Percentiles rank a stretch among this genome's conserved stretches.
Conservation (phyloP, 2,888 invertebrate species). For the Drymonia ruficornis region DNA sequence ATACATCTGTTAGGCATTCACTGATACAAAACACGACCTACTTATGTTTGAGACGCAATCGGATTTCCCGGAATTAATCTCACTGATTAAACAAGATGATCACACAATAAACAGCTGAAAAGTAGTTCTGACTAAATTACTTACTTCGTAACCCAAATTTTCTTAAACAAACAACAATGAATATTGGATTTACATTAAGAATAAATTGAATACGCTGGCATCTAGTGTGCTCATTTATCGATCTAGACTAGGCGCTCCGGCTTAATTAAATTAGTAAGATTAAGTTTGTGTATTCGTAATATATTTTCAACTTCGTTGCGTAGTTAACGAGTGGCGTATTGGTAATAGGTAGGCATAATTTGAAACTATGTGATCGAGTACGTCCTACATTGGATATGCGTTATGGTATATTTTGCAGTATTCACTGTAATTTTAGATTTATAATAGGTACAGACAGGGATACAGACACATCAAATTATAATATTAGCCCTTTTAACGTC, state of each 20-base stretch:
- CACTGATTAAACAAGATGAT: neutral
- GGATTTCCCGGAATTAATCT: neutral
- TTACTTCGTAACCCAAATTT: constrained; percentile 10
- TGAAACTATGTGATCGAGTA: too few relatives aligned
- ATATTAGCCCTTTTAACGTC: too few relatives aligned
- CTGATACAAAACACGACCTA: neutral
- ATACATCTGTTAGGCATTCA: neutral
- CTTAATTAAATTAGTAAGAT: constrained; percentile 62
- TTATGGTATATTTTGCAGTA: too few relatives aligned
- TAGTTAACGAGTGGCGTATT: constrained; percentile 16
- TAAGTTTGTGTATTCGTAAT: constrained; percentile 52
- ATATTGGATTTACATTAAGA: constrained; percentile 6
- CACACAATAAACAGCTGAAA: neutral
- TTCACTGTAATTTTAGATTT: too few relatives aligned
- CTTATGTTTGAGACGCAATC: neutral
- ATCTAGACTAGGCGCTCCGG: constrained; percentile 31
- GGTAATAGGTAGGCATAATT: too few relatives aligned
- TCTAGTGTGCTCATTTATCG: constrained; percentile 24
- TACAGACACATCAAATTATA: too few relatives aligned
- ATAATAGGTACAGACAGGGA: too few relatives aligned
- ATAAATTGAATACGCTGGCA: constrained; percentile 10
- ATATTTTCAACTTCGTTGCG: constrained; percentile 42
- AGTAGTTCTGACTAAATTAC: constrained; percentile 2
- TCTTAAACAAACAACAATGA: constrained; percentile 15
- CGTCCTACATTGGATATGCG: too few relatives aligned